Evolutionary conservation across 2,888 invertebrate species (phyloP), one percentile per base, ranked within the genome.

Genomic region (Drosophila paranaensis): DNA sequence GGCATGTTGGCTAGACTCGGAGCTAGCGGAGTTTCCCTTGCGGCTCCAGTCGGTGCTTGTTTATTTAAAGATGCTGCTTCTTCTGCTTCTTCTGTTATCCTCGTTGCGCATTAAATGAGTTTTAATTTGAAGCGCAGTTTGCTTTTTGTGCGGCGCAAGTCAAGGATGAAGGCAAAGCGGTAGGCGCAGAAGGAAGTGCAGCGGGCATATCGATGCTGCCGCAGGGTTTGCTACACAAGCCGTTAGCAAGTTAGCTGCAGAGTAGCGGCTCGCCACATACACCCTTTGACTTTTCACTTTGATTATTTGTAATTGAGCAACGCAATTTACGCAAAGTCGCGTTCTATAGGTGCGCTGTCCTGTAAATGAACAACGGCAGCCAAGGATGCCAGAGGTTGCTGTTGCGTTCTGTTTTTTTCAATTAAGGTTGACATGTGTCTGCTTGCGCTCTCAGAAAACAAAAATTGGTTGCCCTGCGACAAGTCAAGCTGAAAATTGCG

Each of bases 401-500:
- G 58, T 66, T 63, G 53, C 64, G 61, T 56, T 68, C 42, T 77
- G 62, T 62, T 83, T 67, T 80, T 83, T 84, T 87, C 84, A 87
- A 84, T 84, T 84, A 84, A 87, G 74, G 77, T 80, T 87, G 84
- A 84, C 80, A 84, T 84, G 84, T 78, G 73, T 82, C 81, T 82
- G 40, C 54, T 30, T 56, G 45, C 35, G 33, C 60, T 40, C 61
- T 63, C 56, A 20, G 2, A 20, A 20, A 20, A 60, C 20, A 37
- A 14, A 53, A 83, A 81, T 86, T 81, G 75, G 83, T 81, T 83
- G 79, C 81, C 81, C 73, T 76, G 86, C 70, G 74, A 74, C 77
- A 77, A 89, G 85, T 89, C 85, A 88, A 77, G 90, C 79, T 74
- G 89, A 89, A 89, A 89, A 90, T 89, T 89, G 87, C 87, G 89